Base-by-base conservation (phyloP, 2,113 vertebrate genomes). In the Tricholaema leucomelas region DNA sequence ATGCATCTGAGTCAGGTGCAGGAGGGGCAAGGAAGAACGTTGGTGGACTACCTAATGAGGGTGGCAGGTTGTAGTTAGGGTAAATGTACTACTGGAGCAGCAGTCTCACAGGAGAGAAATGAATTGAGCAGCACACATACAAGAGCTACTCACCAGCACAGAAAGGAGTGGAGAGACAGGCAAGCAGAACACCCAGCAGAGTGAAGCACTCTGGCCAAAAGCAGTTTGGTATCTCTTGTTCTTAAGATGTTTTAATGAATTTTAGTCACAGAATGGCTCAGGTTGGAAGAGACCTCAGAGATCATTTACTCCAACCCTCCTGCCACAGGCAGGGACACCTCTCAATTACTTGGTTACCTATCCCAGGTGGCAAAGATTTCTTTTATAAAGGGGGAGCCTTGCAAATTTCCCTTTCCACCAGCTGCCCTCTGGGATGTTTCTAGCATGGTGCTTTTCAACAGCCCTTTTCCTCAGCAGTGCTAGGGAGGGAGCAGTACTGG, bases 361-460 rank as follows among this genome's bases (percentile, higher is more conserved):
- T 42, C 20, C 58, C 36, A 40, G 1, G 69, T 31, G 21, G 48
- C 24, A 46, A 87, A 61, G 10, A 30, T 70, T 61, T 81, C 69
- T 18, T 11, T 30, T 3, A n/a, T 54, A 66, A 77, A 28, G 1
- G 21, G 54, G 42, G 50, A 64, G 69, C 69, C 52, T 80, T 66
- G 42, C 65, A 46, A 50, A 44, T 80, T 4, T 10, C 7, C 3
- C 80, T 87, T 81, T 71, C 80, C 50, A n/a, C 2, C 5, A 56
- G 33, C 77, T 90, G 82, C 52, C 76, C 48, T 85, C 61, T 23
- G 6, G 36, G 88, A 31, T 58, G 27, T 55, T 91, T 81, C 83
- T 90, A 80, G 81, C 65, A 61, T 6, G 84, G 90, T 94, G 92
- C 91, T 95, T 69, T 78, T 50, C 73, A 54, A 44, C 48, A 72